Conservation (phyloP, 2,888 invertebrate species). For the Resseliella maxima region DNA sequence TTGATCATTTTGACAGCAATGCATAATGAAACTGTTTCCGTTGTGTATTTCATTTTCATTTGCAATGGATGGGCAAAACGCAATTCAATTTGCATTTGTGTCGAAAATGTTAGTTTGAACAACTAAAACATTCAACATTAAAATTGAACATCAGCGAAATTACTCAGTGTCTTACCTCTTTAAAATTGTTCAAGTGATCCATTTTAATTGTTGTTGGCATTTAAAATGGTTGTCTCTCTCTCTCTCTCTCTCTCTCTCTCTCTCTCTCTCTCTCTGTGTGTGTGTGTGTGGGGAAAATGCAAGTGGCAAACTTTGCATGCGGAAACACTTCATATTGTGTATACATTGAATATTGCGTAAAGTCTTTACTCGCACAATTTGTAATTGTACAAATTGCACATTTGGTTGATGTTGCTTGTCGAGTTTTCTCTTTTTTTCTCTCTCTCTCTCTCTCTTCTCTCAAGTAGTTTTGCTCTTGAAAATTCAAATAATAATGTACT, state of each 20-base stretch:
- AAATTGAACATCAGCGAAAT: conserved; percentile 8
- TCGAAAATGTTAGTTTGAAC: not conserved
- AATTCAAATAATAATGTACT: too few relatives aligned
- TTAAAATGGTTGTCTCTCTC: too few relatives aligned
- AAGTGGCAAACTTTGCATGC: not conserved
- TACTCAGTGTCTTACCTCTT: not conserved
- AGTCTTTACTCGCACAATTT: too few relatives aligned
- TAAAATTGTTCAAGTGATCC: conserved; percentile 3
- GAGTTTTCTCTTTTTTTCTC: not conserved
- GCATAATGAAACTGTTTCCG: too few relatives aligned
- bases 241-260: too few relatives aligned
- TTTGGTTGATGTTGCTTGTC: conserved; percentile 3
- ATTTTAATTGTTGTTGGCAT: conserved; percentile 32
- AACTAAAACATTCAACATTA: not conserved
- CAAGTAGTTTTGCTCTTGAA: not conserved
- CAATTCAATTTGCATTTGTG: not conserved
- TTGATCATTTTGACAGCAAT: conserved; percentile 34
- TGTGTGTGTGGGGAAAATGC: too few relatives aligned
- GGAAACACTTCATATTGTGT: conserved; percentile 5
- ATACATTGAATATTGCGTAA: not conserved
- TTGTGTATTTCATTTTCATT: too few relatives aligned
- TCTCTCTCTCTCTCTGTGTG: too few relatives aligned
- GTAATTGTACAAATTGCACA: not conserved
- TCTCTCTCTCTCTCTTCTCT: not conserved
- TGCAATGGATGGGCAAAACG: too few relatives aligned